Evolutionary conservation across 1,140 invertebrate genomes (phyloP).

Genomic region (Zaprionus kolodkinae): DNA sequence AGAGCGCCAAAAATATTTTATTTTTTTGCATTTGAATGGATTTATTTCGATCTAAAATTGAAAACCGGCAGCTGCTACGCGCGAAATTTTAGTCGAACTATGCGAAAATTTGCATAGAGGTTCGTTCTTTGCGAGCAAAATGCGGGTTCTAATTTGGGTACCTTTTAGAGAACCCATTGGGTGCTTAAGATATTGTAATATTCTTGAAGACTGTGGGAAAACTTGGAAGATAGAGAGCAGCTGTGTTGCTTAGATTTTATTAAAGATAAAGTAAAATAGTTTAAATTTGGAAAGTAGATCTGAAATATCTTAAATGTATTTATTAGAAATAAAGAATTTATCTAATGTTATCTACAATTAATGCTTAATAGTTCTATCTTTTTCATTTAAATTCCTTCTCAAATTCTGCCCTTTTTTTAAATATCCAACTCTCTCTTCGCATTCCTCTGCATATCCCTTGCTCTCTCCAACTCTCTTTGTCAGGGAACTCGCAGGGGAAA

Average conservation of each 20-base stretch:
- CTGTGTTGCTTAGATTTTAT: not conserved
- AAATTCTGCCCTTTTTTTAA: not conserved
- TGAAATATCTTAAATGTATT: too few relatives aligned
- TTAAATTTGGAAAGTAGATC: too few relatives aligned
- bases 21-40: constrained; percentile 78
- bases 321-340: too few relatives aligned
- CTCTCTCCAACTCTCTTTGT: constrained; percentile 1
- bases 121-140: not conserved
- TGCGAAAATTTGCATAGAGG: constrained; percentile 54
- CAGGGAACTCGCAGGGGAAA: constrained; percentile 41
- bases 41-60: constrained; percentile 59
- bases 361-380: not conserved
- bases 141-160: constrained; percentile 45
- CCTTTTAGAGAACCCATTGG: not conserved
- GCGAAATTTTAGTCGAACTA: constrained; percentile 32
- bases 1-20: constrained; percentile 54
- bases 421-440: not conserved
- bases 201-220: constrained; percentile 7
- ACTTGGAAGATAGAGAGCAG: not conserved
- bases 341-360: not conserved
- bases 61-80: constrained; percentile 55
- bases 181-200: not conserved
- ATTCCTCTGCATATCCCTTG: constrained; percentile 50
- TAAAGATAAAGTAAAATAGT: not conserved
- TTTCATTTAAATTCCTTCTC: constrained; percentile 6